Evolutionary conservation across 1,140 invertebrate species (phyloP), one percentile per base, ranked within the genome.

Genomic region (Cardiocondyla obscurior): DNA sequence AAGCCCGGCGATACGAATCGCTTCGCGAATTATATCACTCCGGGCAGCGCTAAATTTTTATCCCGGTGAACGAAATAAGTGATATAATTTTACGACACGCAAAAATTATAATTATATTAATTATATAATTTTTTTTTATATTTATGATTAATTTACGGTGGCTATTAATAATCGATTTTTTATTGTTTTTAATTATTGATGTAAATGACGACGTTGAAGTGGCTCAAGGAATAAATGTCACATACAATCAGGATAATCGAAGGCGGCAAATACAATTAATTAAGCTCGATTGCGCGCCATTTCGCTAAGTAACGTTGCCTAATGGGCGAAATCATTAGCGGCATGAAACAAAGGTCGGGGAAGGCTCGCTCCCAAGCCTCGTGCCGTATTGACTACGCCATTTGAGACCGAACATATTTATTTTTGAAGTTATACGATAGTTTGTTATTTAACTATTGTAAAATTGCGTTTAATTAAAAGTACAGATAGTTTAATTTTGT

Each of bases 271-370:
- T 77, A 65, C 65, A 73, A 89, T 89, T 89, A 89, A 89, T 89
- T 79, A 82, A 89, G 70, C 83, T 85, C 85, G 72, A 89, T 88
- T 89, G 76, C 85, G 25, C 85, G 39, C 36, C 16, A 55, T 77
- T 72, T 65, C 64, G 57, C 49, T 76, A 83, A 81, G 62, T 89
- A 87, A 87, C 70, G 81, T 81, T 83, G 60, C 69, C 81, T 89
- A 87, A 87, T 85, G 87, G 46, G 82, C 70, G 85, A 89, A 89
- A 89, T 87, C 88, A 89, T 89, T 89, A 89, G 83, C 81, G 83
- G 51, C 81, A 64, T 46, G 69, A 83, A 77, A 87, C 83, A 81
- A 87, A 89, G 82, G 60, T 82, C 53, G 28, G 28, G 30, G 30
- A 72, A 74, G 19, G 46, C 33, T 83, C 62, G 42, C 39, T 67